A percentile compares a stretch with the other conserved stretches of the same genome.
Evolutionary conservation across 2,888 invertebrate genomes (phyloP).

Genomic region (Drosophila buzzatii): DNA sequence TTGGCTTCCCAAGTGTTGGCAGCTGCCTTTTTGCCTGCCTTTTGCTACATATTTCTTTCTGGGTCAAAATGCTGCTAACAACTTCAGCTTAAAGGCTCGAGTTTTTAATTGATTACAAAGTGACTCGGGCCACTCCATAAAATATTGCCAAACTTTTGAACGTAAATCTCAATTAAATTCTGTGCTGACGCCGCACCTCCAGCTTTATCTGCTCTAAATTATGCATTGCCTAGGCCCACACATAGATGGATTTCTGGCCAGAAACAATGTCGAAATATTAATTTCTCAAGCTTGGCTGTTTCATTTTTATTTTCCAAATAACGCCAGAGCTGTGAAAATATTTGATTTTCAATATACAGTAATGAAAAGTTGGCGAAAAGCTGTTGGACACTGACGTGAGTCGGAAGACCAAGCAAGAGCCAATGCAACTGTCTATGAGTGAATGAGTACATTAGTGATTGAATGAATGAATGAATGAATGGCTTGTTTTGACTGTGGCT

Average conservation of each 20-base stretch:
- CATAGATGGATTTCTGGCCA: not conserved
- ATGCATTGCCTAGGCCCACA: slow-evolving; percentile 11
- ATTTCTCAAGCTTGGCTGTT: not conserved
- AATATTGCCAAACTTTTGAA: slow-evolving; percentile 40
- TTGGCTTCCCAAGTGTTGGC: slow-evolving; percentile 20
- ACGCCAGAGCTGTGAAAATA: slow-evolving; percentile 55
- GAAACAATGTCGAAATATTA: slow-evolving; percentile 25
- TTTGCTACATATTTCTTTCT: slow-evolving; percentile 23
- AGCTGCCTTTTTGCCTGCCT: slow-evolving; percentile 8
- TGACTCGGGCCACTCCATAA: slow-evolving; percentile 11
- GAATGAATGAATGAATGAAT: slow-evolving; percentile 18
- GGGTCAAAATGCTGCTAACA: slow-evolving; percentile 48
- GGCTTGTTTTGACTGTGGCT: slow-evolving; percentile 4
- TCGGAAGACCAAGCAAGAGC: slow-evolving; percentile 19
- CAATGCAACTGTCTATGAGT: slow-evolving; percentile 17
- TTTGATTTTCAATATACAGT: slow-evolving; percentile 43
- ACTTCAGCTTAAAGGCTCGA: slow-evolving; percentile 18
- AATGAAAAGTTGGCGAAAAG: slow-evolving; percentile 34
- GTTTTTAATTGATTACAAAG: slow-evolving; percentile 53
- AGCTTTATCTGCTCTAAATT: slow-evolving; percentile 19
- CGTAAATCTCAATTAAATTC: slow-evolving; percentile 45
- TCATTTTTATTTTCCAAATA: slow-evolving; percentile 48
- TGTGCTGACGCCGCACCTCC: slow-evolving; percentile 33
- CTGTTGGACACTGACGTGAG: slow-evolving; percentile 18
- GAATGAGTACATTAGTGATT: slow-evolving; percentile 9